These are phyloP conservation scores for Austrolebias charrua DNA, from an alignment of 2,797 vertebrate genomes.

Conservation along the genomic window DNA sequence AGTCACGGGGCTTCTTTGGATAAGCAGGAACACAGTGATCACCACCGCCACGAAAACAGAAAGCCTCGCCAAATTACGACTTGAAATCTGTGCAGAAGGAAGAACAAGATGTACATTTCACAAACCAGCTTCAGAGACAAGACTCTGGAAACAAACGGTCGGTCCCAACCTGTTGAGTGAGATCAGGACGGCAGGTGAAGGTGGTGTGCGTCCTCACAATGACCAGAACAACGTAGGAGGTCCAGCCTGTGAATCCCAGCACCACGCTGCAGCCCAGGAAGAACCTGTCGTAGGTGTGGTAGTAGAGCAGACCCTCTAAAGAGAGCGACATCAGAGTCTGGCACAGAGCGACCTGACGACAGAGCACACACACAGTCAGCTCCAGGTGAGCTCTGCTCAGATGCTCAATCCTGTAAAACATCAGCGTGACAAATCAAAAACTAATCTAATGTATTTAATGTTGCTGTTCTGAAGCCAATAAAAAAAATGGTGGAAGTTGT, in stretches of 20 bases:
- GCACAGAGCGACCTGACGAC: slow-evolving; percentile 83
- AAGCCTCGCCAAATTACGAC: slow-evolving; percentile 47
- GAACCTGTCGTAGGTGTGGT: slow-evolving; percentile 92
- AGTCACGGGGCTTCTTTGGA: slow-evolving; percentile 89
- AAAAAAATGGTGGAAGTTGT: no score
- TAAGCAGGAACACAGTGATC: slow-evolving; percentile 83
- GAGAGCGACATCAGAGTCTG: slow-evolving; percentile 83
- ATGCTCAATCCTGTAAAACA: no score
- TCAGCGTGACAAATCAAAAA: no score
- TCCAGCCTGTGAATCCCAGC: slow-evolving; percentile 92
- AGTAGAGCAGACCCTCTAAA: slow-evolving; percentile 90
- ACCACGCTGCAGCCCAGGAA: slow-evolving; percentile 91
- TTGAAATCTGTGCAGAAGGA: slow-evolving; percentile 53
- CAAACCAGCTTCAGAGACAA: background rate
- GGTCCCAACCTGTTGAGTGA: slow-evolving; percentile 77
- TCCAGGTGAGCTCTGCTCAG: no score
- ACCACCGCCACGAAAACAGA: slow-evolving; percentile 76
- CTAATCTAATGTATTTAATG: no score
- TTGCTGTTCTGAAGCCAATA: no score
- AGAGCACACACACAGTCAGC: background rate
- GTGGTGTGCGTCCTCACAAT: slow-evolving; percentile 87
- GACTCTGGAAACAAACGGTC: background rate
- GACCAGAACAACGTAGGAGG: slow-evolving; percentile 83
- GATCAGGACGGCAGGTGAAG: slow-evolving; percentile 71
- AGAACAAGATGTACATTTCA: slow-evolving; percentile 12